A percentile compares a stretch with the other conserved stretches of the same genome.
phyloP scores from a whole-genome alignment of 2,888 invertebrate species.

The Sabatieria punctata region DNA sequence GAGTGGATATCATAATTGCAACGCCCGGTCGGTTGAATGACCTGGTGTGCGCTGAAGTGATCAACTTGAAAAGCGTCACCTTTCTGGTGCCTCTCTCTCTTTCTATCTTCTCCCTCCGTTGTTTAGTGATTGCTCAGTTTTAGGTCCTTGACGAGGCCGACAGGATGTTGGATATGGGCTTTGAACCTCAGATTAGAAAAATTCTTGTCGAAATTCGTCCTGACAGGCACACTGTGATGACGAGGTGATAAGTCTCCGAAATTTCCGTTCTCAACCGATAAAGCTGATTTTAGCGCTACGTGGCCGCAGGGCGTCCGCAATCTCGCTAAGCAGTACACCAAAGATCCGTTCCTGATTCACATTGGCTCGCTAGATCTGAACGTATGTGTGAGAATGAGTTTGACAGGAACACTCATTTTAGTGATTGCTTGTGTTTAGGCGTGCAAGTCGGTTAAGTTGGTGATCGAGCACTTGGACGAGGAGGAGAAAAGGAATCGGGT shows the following conservation, averaged over 20 bases:
- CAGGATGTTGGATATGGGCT: conserved; percentile 41
- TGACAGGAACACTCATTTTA: neutral
- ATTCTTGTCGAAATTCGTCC: conserved; percentile 59
- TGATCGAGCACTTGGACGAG: conserved; percentile 54
- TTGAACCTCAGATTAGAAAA: conserved; percentile 39
- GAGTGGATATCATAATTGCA: conserved; percentile 85
- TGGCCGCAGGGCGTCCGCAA: conserved; percentile 77
- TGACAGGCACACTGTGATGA: conserved; percentile 87
- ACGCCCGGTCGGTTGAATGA: conserved; percentile 86
- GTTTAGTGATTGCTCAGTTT: no score
- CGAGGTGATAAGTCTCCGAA: conserved; percentile 42
- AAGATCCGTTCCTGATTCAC: conserved; percentile 69
- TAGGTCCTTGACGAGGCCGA: conserved; percentile 66
- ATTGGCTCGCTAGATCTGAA: conserved; percentile 68
- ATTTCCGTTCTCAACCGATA: no score
- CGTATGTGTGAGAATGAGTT: conserved; percentile 20
- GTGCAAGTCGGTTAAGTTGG: conserved; percentile 66
- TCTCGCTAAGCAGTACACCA: conserved; percentile 68
- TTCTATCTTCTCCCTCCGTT: no score
- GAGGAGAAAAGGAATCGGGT: conserved; percentile 45
- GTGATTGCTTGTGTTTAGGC: conserved; percentile 39
- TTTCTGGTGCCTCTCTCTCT: no score
- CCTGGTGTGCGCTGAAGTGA: conserved; percentile 48
- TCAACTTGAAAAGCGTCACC: conserved; percentile 61
- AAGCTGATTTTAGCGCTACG: conserved; percentile 57